A percentile compares a stretch with the other conserved stretches of the same genome.
These are phyloP conservation scores for Clarias magur DNA, from an alignment of 2,113 vertebrate genomes.

Conservation along the genomic window DNA sequence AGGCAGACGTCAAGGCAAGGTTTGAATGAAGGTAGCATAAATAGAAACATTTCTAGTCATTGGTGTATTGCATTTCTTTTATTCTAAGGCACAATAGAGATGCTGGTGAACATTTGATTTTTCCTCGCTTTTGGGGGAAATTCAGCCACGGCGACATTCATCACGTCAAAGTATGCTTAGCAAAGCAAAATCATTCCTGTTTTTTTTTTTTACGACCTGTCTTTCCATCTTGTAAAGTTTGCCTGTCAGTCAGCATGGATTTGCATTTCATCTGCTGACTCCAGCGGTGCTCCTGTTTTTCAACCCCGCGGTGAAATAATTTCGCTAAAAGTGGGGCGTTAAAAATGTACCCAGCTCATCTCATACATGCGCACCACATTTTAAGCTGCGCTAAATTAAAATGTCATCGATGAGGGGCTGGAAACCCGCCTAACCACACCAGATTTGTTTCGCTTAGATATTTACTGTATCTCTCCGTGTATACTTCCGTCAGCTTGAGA, in stretches of 20 bases:
- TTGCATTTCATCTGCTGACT: constrained; percentile 43
- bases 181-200: neutral
- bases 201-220: neutral
- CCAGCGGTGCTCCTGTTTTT: constrained; percentile 28
- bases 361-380: constrained; percentile 36
- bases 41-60: neutral
- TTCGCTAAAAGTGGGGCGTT: constrained; percentile 16
- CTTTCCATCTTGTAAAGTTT: constrained; percentile 31
- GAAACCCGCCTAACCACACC: constrained; percentile 47
- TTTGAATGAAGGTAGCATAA: neutral
- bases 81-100: neutral
- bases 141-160: neutral
- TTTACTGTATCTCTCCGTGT: constrained; percentile 25
- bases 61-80: neutral
- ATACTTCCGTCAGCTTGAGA: constrained; percentile 43
- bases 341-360: constrained; percentile 38
- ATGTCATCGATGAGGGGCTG: constrained; percentile 54
- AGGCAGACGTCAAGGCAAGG: neutral
- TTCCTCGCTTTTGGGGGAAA: neutral
- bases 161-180: neutral
- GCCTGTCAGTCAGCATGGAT: constrained; percentile 40
- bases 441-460: constrained; percentile 52
- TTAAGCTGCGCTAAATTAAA: constrained; percentile 59
- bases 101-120: neutral
- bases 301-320: constrained; percentile 29